phyloP scores from a whole-genome alignment of 2,888 invertebrate genomes.

The Idaea straminata region DNA sequence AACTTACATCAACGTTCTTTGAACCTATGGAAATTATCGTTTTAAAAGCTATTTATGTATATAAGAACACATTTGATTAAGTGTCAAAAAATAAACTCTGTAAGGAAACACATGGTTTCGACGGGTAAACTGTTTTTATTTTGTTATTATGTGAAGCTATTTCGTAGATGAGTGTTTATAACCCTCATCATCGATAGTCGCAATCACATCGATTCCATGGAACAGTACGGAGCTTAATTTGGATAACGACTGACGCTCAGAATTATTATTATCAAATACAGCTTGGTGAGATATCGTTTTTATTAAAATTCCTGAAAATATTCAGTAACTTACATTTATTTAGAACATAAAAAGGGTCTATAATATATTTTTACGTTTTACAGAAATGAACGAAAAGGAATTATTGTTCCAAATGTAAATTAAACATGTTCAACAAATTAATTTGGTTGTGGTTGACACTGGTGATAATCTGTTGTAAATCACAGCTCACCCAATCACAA shows the following conservation, averaged over 20 bases:
- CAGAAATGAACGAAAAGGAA: slow-evolving; percentile 23
- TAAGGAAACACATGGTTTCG: neutral
- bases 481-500: neutral
- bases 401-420: neutral
- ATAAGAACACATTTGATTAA: neutral
- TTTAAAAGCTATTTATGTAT: neutral
- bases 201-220: slow-evolving; percentile 13
- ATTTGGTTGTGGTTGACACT: neutral
- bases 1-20: neutral
- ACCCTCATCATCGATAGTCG: slow-evolving; percentile 27
- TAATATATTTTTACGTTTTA: slow-evolving; percentile 10
- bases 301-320: slow-evolving; percentile 2
- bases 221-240: slow-evolving; percentile 10
- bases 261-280: slow-evolving; percentile 13
- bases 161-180: slow-evolving; percentile 16
- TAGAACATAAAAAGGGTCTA: too few species aligned
- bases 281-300: slow-evolving; percentile 21
- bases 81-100: neutral
- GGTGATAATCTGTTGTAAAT: neutral
- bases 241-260: slow-evolving; percentile 13
- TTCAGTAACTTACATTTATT: neutral
- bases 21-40: neutral
- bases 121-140: neutral
- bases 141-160: neutral
- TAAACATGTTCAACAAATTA: neutral